These are phyloP conservation scores for Chlamydotis undulata DNA, from an alignment of 2,113 vertebrate species.

Conservation along the genomic window DNA sequence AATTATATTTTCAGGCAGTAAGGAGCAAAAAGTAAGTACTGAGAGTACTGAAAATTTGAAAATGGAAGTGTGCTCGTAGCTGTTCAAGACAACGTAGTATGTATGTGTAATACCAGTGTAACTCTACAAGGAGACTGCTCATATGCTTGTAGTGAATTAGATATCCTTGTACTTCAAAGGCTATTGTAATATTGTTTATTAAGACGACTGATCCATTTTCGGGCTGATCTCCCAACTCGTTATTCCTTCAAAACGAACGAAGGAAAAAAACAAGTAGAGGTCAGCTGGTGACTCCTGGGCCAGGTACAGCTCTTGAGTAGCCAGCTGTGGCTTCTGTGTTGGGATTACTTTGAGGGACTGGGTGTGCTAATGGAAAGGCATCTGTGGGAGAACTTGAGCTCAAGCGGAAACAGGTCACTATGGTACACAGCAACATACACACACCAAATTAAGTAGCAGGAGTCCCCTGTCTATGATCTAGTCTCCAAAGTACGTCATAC, in stretches of 20 bases:
- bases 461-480: slow-evolving; percentile 47
- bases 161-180: background rate
- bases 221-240: background rate
- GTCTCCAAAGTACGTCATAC: slow-evolving; percentile 38
- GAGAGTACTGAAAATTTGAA: background rate
- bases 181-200: background rate
- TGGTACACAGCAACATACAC: slow-evolving; percentile 47
- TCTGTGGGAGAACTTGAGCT: background rate
- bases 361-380: background rate
- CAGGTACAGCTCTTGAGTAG: background rate
- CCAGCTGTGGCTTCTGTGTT: background rate
- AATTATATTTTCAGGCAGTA: background rate
- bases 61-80: background rate
- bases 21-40: background rate
- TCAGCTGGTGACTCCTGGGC: background rate
- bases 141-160: background rate
- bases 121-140: background rate
- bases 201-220: background rate
- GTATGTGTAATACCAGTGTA: background rate
- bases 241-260: background rate
- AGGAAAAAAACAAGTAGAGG: background rate
- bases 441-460: slow-evolving; percentile 54
- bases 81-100: background rate
- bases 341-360: background rate
- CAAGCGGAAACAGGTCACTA: slow-evolving; percentile 44